Evolutionary conservation across 2,888 invertebrate genomes (phyloP), one percentile per base, ranked within the genome.

Genomic region (Diaperis boleti): DNA sequence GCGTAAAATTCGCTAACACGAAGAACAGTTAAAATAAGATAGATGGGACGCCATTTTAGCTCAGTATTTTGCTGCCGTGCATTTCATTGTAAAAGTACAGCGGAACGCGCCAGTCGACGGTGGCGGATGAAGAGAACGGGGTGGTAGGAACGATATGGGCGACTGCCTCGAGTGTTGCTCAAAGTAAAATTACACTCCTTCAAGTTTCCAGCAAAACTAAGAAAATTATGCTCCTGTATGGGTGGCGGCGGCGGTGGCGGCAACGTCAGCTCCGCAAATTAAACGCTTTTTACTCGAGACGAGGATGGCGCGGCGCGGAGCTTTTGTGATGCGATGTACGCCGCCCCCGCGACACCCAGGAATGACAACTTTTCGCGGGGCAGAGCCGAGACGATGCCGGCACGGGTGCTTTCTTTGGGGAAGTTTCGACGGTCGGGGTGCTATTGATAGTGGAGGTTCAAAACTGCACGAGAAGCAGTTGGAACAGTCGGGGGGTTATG

Each of bases 121-220:
- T 50, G 54, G 60, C 8, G 33, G 26, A 14, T 14, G 18, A 14
- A 31, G 41, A 31, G 33, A 18, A 42, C 3, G 67, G 66, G 47
- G 62, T 49, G 35, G 49, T 64, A 57, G 59, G 8, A 67, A 67
- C 65, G 59, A 41, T 62, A 66, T 72, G 78, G 70, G 67, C 76
- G 70, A 71, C 67, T 69, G 63, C 62, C 65, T 71, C 70, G 73
- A 75, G 75, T 76, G 76, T 78, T 75, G 72, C 75, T 79, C 79
- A 78, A 79, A 79, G 79, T 79, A 79, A 79, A 79, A 79, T 79
- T 79, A 78, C 77, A 74, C 74, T 76, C 75, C 77, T 75, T 76
- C 74, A 78, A 78, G 78, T 79, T 80, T 76, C 75, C 17, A 29
- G 75, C 75, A 76, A 78, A 79, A 79, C 78, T 79, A 72, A 76